A percentile compares a stretch with the other conserved stretches of the same genome.
Conservation (phyloP, 2,797 vertebrate genomes). For the Menidia menidia region DNA sequence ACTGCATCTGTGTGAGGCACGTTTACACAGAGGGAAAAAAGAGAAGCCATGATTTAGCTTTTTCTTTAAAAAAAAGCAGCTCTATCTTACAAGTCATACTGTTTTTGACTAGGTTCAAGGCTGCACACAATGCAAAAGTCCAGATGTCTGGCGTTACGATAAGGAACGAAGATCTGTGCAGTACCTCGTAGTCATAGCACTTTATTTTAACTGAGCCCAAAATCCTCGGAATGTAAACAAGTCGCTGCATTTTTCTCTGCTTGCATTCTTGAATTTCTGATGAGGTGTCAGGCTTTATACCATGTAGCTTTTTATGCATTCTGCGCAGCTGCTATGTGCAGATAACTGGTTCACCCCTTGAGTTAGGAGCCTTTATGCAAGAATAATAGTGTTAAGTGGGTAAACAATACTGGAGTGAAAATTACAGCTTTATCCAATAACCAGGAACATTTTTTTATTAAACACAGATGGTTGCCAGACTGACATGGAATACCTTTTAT, state of each 20-base stretch:
- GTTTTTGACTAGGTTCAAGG: slow-evolving; percentile 52
- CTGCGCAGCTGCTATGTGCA: too few relatives aligned
- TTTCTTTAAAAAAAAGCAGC: slow-evolving; percentile 29
- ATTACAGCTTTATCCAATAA: background rate
- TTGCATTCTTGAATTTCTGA: too few relatives aligned
- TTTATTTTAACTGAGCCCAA: background rate
- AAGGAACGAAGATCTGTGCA: slow-evolving; percentile 24
- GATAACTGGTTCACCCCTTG: background rate
- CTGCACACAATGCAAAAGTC: slow-evolving; percentile 71
- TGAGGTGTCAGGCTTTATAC: too few relatives aligned
- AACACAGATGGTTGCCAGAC: background rate
- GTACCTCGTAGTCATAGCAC: slow-evolving; percentile 44
- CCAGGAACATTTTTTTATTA: background rate
- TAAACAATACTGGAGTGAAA: background rate
- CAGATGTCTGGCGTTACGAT: slow-evolving; percentile 71
- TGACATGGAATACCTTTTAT: slow-evolving; percentile 6
- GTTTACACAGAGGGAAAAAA: slow-evolving; percentile 18
- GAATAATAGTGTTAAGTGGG: background rate
- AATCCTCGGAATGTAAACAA: slow-evolving; percentile 9
- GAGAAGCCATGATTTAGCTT: slow-evolving; percentile 20
- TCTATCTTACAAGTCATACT: slow-evolving; percentile 61
- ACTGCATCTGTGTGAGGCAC: slow-evolving; percentile 11
- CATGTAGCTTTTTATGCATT: too few relatives aligned
- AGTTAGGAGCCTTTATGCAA: background rate
- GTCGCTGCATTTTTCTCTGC: too few relatives aligned